Conservation (phyloP, 2,888 invertebrate species). For the Chouioia cunea region DNA sequence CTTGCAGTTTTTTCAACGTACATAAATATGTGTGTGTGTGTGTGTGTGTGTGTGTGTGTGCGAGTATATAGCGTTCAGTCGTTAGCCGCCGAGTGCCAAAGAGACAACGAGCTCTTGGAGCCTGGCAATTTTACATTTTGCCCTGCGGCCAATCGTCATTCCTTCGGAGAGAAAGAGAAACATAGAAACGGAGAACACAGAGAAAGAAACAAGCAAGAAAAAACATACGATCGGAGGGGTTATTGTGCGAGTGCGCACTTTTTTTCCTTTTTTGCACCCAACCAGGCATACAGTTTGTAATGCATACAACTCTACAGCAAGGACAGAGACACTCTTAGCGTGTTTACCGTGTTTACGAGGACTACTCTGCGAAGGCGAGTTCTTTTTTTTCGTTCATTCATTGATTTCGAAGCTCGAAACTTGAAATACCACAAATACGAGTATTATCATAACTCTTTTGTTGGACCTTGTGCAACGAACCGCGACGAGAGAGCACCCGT, state of each 20-base stretch:
- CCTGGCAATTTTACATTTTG: constrained; percentile 9
- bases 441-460: too few species aligned
- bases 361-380: constrained; percentile 2
- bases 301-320: constrained; percentile 14
- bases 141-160: background rate
- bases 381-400: constrained; percentile 1
- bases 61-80: background rate
- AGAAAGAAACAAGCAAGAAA: background rate
- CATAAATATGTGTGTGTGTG: too few species aligned
- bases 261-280: constrained; percentile 2
- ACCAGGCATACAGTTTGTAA: constrained; percentile 21
- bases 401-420: too few species aligned
- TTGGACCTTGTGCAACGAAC: too few species aligned
- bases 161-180: background rate
- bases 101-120: constrained; percentile 6
- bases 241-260: constrained; percentile 13
- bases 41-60: background rate
- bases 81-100: background rate
- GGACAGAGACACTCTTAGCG: background rate
- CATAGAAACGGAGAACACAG: background rate
- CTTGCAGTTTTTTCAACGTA: too few species aligned
- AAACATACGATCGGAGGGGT: constrained; percentile 3
- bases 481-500: too few species aligned
- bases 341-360: background rate
- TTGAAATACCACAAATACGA: too few species aligned